phyloP scores from a whole-genome alignment of 2,113 vertebrate species.

The Australoheros scitulus region DNA sequence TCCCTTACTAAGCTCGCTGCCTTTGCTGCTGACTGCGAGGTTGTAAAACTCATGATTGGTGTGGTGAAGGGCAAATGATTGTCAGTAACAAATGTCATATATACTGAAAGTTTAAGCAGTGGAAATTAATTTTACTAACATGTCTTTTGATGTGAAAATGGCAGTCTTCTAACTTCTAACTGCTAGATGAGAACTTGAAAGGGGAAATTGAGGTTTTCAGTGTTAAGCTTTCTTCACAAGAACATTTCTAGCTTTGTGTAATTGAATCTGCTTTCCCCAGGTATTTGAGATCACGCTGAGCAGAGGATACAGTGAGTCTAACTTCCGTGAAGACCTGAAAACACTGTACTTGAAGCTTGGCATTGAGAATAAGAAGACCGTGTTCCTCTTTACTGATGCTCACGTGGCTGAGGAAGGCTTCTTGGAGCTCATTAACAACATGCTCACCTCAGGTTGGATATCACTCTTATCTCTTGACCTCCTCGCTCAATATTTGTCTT shows the following conservation, averaged over 20 bases:
- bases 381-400: slow-evolving; percentile 93
- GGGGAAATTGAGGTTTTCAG: background rate
- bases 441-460: slow-evolving; percentile 92
- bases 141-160: background rate
- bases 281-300: slow-evolving; percentile 92
- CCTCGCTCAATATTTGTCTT: background rate
- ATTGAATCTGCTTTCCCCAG: slow-evolving; percentile 67
- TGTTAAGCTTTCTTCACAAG: background rate
- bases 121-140: background rate
- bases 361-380: slow-evolving; percentile 86
- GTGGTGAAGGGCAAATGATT: background rate
- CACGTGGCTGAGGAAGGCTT: slow-evolving; percentile 95
- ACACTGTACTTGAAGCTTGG: slow-evolving; percentile 89
- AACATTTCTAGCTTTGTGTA: background rate
- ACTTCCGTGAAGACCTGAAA: slow-evolving; percentile 92
- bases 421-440: slow-evolving; percentile 97
- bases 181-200: background rate
- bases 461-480: background rate
- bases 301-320: slow-evolving; percentile 88
- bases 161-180: background rate
- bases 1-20: slow-evolving; percentile 90
- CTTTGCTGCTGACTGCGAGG: slow-evolving; percentile 90
- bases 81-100: background rate
- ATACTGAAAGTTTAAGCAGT: background rate
- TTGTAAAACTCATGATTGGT: slow-evolving; percentile 49